Percentiles rank a stretch among this genome's conserved stretches.
These are phyloP conservation scores for Julus scanicus DNA, from an alignment of 2,888 invertebrate genomes.

Conservation along the genomic window DNA sequence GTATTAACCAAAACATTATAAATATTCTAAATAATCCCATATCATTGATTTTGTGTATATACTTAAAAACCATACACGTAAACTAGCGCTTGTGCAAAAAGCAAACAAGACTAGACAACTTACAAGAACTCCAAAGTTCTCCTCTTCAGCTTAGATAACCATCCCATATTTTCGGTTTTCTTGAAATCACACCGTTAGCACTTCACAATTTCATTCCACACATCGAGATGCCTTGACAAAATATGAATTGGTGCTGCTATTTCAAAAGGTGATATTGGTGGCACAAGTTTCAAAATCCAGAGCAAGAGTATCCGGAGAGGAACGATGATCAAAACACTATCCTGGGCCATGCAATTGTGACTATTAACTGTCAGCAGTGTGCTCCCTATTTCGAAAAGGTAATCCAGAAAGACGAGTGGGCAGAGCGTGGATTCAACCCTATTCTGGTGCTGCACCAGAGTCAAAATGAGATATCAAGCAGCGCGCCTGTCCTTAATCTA, in stretches of 20 bases:
- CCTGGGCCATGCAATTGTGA: conserved; percentile 28
- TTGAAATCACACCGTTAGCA: not conserved
- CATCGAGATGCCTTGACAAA: not conserved
- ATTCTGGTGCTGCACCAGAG: not conserved
- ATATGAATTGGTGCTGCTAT: not conserved
- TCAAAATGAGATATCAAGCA: conserved; percentile 3
- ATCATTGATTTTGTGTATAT: too few relatives aligned
- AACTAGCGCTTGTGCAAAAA: too few relatives aligned
- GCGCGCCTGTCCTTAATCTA: conserved; percentile 26
- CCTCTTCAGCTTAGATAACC: conserved; percentile 56
- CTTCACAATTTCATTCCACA: conserved; percentile 24
- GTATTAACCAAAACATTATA: too few relatives aligned
- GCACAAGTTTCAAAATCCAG: conserved; percentile 23
- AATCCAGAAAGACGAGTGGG: not conserved
- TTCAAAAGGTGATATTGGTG: not conserved
- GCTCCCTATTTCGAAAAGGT: not conserved
- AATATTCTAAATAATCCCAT: too few relatives aligned
- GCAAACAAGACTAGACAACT: too few relatives aligned
- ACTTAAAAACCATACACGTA: too few relatives aligned
- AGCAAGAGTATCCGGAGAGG: not conserved
- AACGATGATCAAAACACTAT: not conserved
- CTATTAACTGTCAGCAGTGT: not conserved
- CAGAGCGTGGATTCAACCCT: not conserved
- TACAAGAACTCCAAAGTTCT: conserved; percentile 58
- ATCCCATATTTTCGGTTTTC: conserved; percentile 54